Conservation (phyloP, 2,113 vertebrate species). For the Psettodes erumei region DNA sequence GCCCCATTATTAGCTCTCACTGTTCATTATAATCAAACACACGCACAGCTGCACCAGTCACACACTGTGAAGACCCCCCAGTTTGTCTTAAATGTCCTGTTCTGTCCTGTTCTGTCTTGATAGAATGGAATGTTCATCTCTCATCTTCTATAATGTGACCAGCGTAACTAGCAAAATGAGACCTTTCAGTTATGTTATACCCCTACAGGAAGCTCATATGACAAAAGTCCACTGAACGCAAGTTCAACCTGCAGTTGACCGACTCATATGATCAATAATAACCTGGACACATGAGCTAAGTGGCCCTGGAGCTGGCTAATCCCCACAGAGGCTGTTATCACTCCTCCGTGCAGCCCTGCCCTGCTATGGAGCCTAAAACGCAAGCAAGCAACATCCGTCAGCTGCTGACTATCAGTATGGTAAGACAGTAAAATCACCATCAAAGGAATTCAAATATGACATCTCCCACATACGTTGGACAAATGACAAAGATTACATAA, state of each 20-base stretch:
- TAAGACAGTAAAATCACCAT: slow-evolving; percentile 23
- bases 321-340: slow-evolving; percentile 16
- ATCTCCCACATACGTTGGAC: slow-evolving; percentile 20
- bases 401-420: slow-evolving; percentile 4
- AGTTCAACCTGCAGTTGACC: slow-evolving; percentile 14
- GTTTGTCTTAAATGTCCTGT: slow-evolving; percentile 13
- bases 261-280: slow-evolving; percentile 40
- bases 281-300: slow-evolving; percentile 46
- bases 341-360: slow-evolving; percentile 16
- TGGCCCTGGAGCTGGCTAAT: slow-evolving; percentile 24
- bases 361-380: slow-evolving; percentile 4
- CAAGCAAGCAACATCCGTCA: neutral
- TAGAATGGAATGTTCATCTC: slow-evolving; percentile 8
- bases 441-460: slow-evolving; percentile 11
- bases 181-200: slow-evolving; percentile 1
- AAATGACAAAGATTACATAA: slow-evolving; percentile 49
- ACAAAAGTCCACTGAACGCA: neutral
- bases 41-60: slow-evolving; percentile 35
- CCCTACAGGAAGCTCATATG: slow-evolving; percentile 2
- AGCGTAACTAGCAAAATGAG: neutral
- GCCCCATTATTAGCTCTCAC: slow-evolving; percentile 46
- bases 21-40: slow-evolving; percentile 40
- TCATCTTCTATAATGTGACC: neutral
- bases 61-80: neutral
- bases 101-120: too few relatives aligned